Evolutionary conservation across 2,888 invertebrate species (phyloP).

Genomic region (Eledona agricola): DNA sequence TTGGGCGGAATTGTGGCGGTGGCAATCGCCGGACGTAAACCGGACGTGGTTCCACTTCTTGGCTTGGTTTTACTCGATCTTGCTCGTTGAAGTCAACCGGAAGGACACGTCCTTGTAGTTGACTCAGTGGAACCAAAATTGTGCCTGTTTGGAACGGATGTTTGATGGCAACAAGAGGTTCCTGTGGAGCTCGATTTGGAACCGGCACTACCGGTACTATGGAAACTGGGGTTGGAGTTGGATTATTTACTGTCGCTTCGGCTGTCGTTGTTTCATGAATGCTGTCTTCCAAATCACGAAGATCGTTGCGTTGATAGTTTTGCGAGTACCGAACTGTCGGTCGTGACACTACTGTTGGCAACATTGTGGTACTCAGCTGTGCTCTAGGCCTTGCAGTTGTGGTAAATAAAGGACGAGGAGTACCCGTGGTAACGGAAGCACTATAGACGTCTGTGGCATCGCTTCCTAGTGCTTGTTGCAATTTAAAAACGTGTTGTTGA

Average conservation of each 20-base stretch:
- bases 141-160: conserved; percentile 58
- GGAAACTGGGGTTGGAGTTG: conserved; percentile 67
- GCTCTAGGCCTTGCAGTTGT: conserved; percentile 71
- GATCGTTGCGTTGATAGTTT: conserved; percentile 45
- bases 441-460: conserved; percentile 77
- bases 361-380: conserved; percentile 62
- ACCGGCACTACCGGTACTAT: conserved; percentile 66
- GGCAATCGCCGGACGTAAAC: conserved; percentile 48
- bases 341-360: conserved; percentile 47
- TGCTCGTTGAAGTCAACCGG: conserved; percentile 47
- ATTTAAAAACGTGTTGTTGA: conserved; percentile 65
- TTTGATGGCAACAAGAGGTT: conserved; percentile 63
- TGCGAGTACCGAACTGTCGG: conserved; percentile 46
- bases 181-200: conserved; percentile 47
- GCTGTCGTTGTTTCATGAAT: conserved; percentile 61
- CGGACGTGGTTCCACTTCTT: conserved; percentile 55
- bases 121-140: conserved; percentile 58
- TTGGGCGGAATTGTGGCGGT: conserved; percentile 51
- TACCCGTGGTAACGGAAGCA: conserved; percentile 70
- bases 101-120: conserved; percentile 51
- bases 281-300: conserved; percentile 43
- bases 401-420: conserved; percentile 74
- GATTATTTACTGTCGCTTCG: conserved; percentile 64
- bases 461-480: conserved; percentile 70
- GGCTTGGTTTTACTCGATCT: conserved; percentile 53